Evolutionary conservation across 2,888 invertebrate genomes (phyloP).

Genomic region (Melanophora roralis): DNA sequence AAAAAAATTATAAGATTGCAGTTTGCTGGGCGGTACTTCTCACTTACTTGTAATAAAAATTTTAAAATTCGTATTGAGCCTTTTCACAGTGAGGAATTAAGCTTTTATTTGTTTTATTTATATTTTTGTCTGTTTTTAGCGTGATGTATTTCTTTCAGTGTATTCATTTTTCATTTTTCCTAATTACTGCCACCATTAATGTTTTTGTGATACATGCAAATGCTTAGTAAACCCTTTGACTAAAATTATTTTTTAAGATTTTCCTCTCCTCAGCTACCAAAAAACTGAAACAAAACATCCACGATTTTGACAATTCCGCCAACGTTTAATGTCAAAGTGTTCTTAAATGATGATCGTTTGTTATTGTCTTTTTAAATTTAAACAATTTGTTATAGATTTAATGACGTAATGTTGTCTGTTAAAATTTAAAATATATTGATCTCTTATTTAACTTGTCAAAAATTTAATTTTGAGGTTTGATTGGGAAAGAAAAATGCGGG

Average conservation of each 20-base stretch:
- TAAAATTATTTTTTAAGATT: neutral
- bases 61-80: too few relatives aligned
- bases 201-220: neutral
- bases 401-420: slow-evolving; percentile 38
- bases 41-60: too few relatives aligned
- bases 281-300: neutral
- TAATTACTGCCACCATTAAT: neutral
- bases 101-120: too few relatives aligned
- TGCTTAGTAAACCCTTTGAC: slow-evolving; percentile 27
- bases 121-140: too few relatives aligned
- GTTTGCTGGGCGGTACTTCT: neutral
- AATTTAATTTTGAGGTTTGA: neutral
- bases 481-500: neutral
- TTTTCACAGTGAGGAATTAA: too few relatives aligned
- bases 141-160: neutral
- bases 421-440: neutral
- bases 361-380: neutral
- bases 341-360: neutral
- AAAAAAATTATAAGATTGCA: neutral
- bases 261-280: neutral
- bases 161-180: neutral
- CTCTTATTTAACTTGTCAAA: slow-evolving; percentile 31
- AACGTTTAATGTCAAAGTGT: slow-evolving; percentile 40
- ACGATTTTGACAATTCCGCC: slow-evolving; percentile 45
- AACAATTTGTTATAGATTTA: slow-evolving; percentile 10